A percentile compares a stretch with the other conserved stretches of the same genome.
These are phyloP conservation scores for Xenopus petersii DNA, from an alignment of 2,797 vertebrate species.

Conservation along the genomic window DNA sequence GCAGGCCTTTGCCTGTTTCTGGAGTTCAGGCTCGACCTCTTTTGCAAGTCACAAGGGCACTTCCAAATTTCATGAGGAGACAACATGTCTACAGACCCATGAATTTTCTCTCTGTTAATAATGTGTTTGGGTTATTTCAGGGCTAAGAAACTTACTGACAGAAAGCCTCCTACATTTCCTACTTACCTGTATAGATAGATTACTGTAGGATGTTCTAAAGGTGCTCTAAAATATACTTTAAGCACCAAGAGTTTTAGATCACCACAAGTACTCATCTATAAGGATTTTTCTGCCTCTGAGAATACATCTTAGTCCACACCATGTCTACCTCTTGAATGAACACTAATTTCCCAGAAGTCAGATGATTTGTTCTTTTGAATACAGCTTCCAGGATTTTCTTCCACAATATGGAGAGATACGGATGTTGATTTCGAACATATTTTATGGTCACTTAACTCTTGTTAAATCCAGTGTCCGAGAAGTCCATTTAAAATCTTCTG, in stretches of 20 bases:
- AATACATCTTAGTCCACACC: constrained; percentile 14
- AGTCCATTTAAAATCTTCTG: background rate
- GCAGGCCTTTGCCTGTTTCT: background rate
- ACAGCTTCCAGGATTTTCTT: background rate
- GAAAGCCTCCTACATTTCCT: background rate
- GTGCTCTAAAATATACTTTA: constrained; percentile 1
- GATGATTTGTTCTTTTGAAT: background rate
- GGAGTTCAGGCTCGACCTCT: background rate
- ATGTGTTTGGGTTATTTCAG: background rate
- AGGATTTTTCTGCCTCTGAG: background rate
- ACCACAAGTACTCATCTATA: background rate
- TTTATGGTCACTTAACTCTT: background rate
- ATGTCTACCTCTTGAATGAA: constrained; percentile 41
- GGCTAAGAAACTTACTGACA: background rate
- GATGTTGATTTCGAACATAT: background rate
- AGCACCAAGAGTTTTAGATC: background rate
- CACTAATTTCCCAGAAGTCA: constrained; percentile 12
- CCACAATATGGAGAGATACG: background rate
- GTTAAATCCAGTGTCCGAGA: background rate
- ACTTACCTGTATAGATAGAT: constrained; percentile 1
- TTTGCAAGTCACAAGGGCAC: constrained; percentile 29
- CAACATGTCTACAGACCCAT: background rate
- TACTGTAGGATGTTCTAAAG: constrained; percentile 17
- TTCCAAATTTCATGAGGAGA: constrained; percentile 18
- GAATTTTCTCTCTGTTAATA: background rate